These are phyloP conservation scores for Rhagoletis zephyria DNA, from an alignment of 1,140 invertebrate genomes.

Conservation along the genomic window DNA sequence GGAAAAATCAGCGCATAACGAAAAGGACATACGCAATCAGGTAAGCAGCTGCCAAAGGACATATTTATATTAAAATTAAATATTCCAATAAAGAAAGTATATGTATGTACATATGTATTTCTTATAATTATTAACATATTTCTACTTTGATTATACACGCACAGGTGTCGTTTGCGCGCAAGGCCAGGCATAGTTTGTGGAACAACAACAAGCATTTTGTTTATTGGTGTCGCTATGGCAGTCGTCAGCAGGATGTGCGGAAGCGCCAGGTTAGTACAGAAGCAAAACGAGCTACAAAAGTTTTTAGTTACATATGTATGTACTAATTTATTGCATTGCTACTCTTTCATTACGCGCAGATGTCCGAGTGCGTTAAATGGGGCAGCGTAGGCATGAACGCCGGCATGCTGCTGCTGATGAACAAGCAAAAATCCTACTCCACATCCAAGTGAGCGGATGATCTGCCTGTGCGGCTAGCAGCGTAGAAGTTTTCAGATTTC, in stretches of 20 bases:
- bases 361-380: conserved; percentile 80
- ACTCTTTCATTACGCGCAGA: conserved; percentile 71
- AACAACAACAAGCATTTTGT: conserved; percentile 81
- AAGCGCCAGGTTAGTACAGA: conserved; percentile 76
- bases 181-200: conserved; percentile 74
- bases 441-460: conserved; percentile 55
- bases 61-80: background rate
- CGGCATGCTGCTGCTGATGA: conserved; percentile 78
- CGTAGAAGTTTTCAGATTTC: background rate
- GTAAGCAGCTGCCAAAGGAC: conserved; percentile 65
- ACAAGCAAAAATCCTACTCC: conserved; percentile 65
- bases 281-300: background rate
- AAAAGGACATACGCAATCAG: conserved; percentile 80
- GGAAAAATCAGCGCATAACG: conserved; percentile 77
- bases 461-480: background rate
- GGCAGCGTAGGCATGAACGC: conserved; percentile 80
- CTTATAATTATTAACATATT: background rate
- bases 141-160: background rate
- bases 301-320: background rate
- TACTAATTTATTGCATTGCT: background rate
- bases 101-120: background rate
- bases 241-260: conserved; percentile 78
- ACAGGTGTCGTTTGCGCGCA: conserved; percentile 71
- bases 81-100: background rate
- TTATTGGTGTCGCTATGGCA: conserved; percentile 80